Conservation (phyloP, 2,888 invertebrate species). For the Ectobius pallidus region DNA sequence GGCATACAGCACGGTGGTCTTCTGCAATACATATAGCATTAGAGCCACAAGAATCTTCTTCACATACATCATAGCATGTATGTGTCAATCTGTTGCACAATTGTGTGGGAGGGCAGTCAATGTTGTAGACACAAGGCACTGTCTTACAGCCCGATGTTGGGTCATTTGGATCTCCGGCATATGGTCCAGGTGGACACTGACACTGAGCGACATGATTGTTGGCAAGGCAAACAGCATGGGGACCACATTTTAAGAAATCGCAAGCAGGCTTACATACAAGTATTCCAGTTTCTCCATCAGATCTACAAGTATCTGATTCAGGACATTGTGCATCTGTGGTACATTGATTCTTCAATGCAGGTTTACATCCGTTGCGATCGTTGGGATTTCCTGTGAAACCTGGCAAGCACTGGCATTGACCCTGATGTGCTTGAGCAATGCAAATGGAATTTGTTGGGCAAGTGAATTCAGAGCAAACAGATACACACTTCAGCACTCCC, state of each 20-base stretch:
- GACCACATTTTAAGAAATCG: constrained; percentile 77
- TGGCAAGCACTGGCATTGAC: constrained; percentile 80
- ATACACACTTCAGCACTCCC: constrained; percentile 81
- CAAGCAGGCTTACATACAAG: constrained; percentile 80
- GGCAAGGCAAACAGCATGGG: constrained; percentile 84
- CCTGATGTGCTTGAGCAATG: constrained; percentile 72
- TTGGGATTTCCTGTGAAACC: constrained; percentile 90
- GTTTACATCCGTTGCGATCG: constrained; percentile 84
- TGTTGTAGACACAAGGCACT: constrained; percentile 86
- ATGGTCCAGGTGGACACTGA: constrained; percentile 87
- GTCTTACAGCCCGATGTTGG: constrained; percentile 73
- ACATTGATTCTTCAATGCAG: constrained; percentile 75
- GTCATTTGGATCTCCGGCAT: constrained; percentile 85
- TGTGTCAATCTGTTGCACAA: constrained; percentile 83
- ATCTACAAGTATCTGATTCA: constrained; percentile 80
- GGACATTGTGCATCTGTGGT: constrained; percentile 79
- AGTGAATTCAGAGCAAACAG: constrained; percentile 79
- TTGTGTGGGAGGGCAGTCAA: constrained; percentile 79
- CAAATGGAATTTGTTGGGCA: constrained; percentile 87
- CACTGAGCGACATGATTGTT: constrained; percentile 90
- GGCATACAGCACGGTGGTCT: constrained; percentile 80
- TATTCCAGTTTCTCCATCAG: constrained; percentile 60
- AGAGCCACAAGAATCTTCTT: constrained; percentile 80
- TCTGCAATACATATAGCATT: constrained; percentile 89
- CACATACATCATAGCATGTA: constrained; percentile 81